Percentiles rank a stretch among this genome's conserved stretches.
These are phyloP conservation scores for Labroides dimidiatus DNA, from an alignment of 2,797 vertebrate species.

Conservation along the genomic window DNA sequence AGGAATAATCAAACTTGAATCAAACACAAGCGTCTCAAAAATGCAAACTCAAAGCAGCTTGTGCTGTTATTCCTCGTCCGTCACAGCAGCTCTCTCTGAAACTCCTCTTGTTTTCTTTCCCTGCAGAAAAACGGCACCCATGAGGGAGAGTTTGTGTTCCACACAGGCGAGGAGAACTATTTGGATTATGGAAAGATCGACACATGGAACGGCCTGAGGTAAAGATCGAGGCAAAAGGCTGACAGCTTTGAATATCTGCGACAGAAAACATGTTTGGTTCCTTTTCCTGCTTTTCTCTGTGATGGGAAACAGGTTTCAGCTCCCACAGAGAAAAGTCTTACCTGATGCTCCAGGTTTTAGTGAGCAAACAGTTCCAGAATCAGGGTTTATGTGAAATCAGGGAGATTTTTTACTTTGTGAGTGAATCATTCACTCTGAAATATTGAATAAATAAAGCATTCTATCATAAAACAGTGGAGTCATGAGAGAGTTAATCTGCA, in stretches of 20 bases:
- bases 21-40: no score
- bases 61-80: no score
- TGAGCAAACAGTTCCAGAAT: slow-evolving; percentile 47
- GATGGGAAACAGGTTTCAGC: not conserved
- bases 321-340: slow-evolving; percentile 21
- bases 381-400: no score
- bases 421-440: not conserved
- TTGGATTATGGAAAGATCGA: slow-evolving; percentile 87
- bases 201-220: slow-evolving; percentile 88
- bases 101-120: slow-evolving; percentile 25
- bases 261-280: not conserved
- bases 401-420: slow-evolving; percentile 48
- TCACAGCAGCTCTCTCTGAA: no score
- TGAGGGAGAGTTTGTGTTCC: slow-evolving; percentile 88
- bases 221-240: slow-evolving; percentile 18
- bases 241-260: not conserved
- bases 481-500: not conserved
- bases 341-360: slow-evolving; percentile 42
- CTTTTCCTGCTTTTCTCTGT: slow-evolving; percentile 3
- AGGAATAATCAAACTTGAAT: no score
- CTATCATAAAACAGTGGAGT: not conserved
- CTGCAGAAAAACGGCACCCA: slow-evolving; percentile 86
- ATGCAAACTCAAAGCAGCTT: slow-evolving; percentile 12
- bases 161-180: slow-evolving; percentile 85
- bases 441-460: not conserved